Evolutionary conservation across 2,888 invertebrate genomes (phyloP).

Genomic region (Caenorhabditis wallacei): DNA sequence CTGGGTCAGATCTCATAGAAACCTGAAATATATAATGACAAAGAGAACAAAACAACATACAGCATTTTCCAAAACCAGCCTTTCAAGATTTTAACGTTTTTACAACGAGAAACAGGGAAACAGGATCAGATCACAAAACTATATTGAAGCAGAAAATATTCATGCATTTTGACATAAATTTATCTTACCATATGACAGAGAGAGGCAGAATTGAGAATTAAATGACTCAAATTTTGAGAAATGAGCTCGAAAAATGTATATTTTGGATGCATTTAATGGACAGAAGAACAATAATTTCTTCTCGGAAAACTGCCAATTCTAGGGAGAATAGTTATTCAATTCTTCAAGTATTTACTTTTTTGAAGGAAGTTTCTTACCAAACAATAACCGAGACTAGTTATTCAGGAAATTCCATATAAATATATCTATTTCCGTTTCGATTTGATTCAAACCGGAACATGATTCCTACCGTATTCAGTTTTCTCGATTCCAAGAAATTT

Average conservation of each 20-base stretch:
- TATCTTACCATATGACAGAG: conserved; percentile 53
- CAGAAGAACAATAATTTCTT: conserved; percentile 3
- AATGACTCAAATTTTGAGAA: conserved; percentile 23
- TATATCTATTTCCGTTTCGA: not conserved
- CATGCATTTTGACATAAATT: not conserved
- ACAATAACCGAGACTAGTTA: not conserved
- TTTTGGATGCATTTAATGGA: conserved; percentile 22
- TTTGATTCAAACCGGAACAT: not conserved
- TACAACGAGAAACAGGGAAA: too few species aligned
- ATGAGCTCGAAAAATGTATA: conserved; percentile 34
- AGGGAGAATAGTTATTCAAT: not conserved
- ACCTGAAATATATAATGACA: conserved; percentile 34
- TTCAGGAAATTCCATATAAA: not conserved
- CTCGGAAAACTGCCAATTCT: not conserved
- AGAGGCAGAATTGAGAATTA: conserved; percentile 35
- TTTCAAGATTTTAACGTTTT: not conserved
- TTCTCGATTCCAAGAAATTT: conserved; percentile 41
- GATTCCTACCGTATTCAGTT: conserved; percentile 29
- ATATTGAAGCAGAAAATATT: too few species aligned
- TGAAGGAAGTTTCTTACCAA: not conserved
- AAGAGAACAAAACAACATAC: not conserved
- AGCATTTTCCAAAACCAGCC: not conserved
- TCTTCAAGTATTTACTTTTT: conserved; percentile 27
- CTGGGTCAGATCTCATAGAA: conserved; percentile 55
- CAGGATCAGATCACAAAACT: too few species aligned